Evolutionary conservation across 2,797 vertebrate species (phyloP).

Genomic region (Pelodytes ibericus): DNA sequence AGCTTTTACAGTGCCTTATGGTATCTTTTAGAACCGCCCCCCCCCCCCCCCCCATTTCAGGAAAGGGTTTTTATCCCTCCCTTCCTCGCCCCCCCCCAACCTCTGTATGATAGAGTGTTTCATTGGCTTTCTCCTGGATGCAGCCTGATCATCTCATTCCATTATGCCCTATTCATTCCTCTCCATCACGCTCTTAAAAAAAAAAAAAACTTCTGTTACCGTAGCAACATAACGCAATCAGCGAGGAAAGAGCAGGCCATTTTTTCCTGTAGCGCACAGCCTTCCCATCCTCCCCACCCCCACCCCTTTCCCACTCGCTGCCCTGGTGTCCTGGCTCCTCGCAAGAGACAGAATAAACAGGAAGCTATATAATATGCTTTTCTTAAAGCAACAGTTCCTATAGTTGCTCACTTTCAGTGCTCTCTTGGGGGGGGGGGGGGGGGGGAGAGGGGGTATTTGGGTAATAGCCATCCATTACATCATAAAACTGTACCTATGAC

Average conservation of each 20-base stretch:
- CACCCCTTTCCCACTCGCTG: conserved; percentile 56
- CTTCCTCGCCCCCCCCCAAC: not conserved
- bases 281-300: conserved; percentile 60
- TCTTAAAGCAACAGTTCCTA: too few relatives aligned
- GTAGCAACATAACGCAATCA: conserved; percentile 73
- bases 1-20: too few relatives aligned
- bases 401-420: too few relatives aligned
- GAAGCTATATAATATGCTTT: too few relatives aligned
- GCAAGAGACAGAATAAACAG: not conserved
- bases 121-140: conserved; percentile 59
- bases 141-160: conserved; percentile 67
- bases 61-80: too few relatives aligned
- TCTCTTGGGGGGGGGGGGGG: too few relatives aligned
- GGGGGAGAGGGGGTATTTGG: too few relatives aligned
- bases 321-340: not conserved
- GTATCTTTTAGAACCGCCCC: too few relatives aligned
- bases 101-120: conserved; percentile 43
- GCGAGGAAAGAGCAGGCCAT: conserved; percentile 66
- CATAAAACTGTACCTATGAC: too few relatives aligned
- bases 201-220: conserved; percentile 72
- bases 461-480: too few relatives aligned
- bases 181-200: conserved; percentile 70
- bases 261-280: conserved; percentile 61
- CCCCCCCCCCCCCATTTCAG: too few relatives aligned
- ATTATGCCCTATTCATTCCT: conserved; percentile 67